Base-by-base conservation (phyloP, 2,797 vertebrate species). In the Leptatherina wallacei region DNA sequence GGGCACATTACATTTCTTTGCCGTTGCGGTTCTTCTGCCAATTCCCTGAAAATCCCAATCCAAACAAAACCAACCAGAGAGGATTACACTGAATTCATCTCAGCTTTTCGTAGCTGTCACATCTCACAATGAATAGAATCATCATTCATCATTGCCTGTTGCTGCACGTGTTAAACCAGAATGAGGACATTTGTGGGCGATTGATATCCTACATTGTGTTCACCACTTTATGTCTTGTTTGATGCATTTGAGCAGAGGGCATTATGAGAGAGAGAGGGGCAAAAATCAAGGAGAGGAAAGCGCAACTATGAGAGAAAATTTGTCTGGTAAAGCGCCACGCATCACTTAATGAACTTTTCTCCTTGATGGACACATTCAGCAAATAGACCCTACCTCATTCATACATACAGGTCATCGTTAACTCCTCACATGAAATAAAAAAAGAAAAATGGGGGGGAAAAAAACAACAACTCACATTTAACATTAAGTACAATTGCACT, bases 401-500 rank as follows among this genome's bases (percentile, higher is more conserved):
- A 82, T 72, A 75, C 71, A 67, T 66, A 87, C 68, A 72, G 35
- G 20, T 71, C 66, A 68, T 73, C 64, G 68, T 73, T 20, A 74
- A 67, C 68, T 59, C 72, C 65, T 77, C 47, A 47, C 71, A 60
- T 78, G 57, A 74, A 20, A 77, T 49, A 6, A 32, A 54, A 4
- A 32, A 7, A 3, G 6, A 18, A 1, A 18, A 16, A 16, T 16
- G 2, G 36, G 27, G 18, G 32, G 61, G 71, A 81, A 65, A 61
- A 62, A 58, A 13, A 47, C 47, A 80, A 79, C 40, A 76, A 73
- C 73, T 82, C 69, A 83, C 78, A 80, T 78, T 84, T 76, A 84
- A 87, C 75, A 81, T 87, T 77, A 81, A 77, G 71, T 72, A 85
- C 79, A 87, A 91, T 91, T 93, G 91, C 90, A 92, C 89, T 77